These are phyloP conservation scores for Chironomus tentans DNA, from an alignment of 2,888 invertebrate genomes.

Conservation along the genomic window DNA sequence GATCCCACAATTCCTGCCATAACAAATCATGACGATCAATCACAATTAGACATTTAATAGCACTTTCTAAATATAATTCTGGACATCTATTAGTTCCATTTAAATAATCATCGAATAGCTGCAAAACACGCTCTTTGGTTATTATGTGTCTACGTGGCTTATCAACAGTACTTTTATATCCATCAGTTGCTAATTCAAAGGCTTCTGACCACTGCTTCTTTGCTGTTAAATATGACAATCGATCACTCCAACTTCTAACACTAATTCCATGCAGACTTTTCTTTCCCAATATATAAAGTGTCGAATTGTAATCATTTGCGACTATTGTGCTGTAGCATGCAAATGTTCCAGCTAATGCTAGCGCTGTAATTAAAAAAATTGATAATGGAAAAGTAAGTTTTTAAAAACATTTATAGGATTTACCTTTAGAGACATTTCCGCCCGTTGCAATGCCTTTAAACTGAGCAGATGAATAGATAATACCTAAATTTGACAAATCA, in stretches of 20 bases:
- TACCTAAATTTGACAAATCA: slow-evolving; percentile 68
- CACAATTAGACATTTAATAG: slow-evolving; percentile 39
- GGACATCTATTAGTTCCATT: slow-evolving; percentile 39
- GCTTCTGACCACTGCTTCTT: slow-evolving; percentile 50
- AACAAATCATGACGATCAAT: slow-evolving; percentile 46
- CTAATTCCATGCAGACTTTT: slow-evolving; percentile 50
- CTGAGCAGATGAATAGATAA: slow-evolving; percentile 77
- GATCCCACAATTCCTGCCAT: slow-evolving; percentile 56
- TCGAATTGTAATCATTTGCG: slow-evolving; percentile 49
- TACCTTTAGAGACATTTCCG: slow-evolving; percentile 63
- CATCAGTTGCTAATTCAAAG: slow-evolving; percentile 47
- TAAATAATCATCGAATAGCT: slow-evolving; percentile 44
- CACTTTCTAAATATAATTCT: slow-evolving; percentile 40
- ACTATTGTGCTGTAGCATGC: slow-evolving; percentile 65
- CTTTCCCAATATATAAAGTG: slow-evolving; percentile 62
- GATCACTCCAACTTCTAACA: slow-evolving; percentile 57
- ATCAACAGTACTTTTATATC: slow-evolving; percentile 37
- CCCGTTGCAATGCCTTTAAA: slow-evolving; percentile 90
- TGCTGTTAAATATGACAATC: slow-evolving; percentile 53
- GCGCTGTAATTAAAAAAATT: slow-evolving; percentile 39
- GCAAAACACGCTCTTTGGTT: slow-evolving; percentile 40
- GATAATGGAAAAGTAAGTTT: too few relatives aligned
- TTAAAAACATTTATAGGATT: background rate
- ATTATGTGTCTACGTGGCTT: slow-evolving; percentile 41
- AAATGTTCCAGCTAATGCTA: slow-evolving; percentile 50